Percentiles rank a stretch among this genome's conserved stretches.
phyloP scores from a whole-genome alignment of 2,888 invertebrate species.

The Sarcophaga caerulescens region DNA sequence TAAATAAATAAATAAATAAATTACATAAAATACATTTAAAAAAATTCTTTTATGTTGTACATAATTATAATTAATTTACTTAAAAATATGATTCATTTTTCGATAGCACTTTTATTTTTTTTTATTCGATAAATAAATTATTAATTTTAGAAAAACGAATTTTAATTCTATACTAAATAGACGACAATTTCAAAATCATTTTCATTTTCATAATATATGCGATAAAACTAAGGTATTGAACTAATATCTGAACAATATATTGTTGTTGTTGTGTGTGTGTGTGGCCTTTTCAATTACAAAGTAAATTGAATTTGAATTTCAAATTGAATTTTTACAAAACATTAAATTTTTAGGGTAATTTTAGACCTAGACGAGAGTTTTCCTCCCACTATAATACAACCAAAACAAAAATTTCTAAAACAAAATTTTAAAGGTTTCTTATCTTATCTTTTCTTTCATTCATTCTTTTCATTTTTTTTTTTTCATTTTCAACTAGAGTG shows the following conservation, averaged over 20 bases:
- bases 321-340: slow-evolving; percentile 17
- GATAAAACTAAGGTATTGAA: slow-evolving; percentile 47
- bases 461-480: neutral
- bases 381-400: neutral
- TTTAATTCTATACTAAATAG: neutral
- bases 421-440: slow-evolving; percentile 41
- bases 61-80: no score
- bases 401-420: slow-evolving; percentile 62
- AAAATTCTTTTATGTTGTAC: neutral
- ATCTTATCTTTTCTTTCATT: neutral
- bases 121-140: neutral
- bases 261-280: neutral
- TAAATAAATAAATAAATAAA: no score
- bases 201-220: slow-evolving; percentile 42
- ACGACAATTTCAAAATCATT: neutral
- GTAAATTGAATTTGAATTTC: neutral
- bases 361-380: slow-evolving; percentile 11
- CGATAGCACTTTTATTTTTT: no score
- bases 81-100: no score
- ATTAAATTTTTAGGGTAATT: neutral
- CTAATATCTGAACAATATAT: slow-evolving; percentile 18
- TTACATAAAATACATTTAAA: neutral
- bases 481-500: no score
- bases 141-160: neutral
- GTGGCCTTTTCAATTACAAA: slow-evolving; percentile 29